Evolutionary conservation across 2,888 invertebrate species (phyloP).

Genomic region (Cyclophora albipunctata): DNA sequence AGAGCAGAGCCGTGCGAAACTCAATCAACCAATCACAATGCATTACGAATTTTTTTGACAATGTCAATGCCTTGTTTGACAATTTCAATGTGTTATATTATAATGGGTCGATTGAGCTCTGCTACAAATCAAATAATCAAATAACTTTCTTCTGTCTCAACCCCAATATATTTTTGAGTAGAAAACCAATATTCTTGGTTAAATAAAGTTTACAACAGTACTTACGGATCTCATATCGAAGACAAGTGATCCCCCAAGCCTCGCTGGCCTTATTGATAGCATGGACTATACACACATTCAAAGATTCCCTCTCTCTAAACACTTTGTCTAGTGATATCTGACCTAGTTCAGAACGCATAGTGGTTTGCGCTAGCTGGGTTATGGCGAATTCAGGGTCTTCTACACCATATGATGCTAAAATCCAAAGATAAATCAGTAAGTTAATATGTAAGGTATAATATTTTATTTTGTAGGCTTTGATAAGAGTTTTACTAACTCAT

Average conservation of each 20-base stretch:
- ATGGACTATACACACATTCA: constrained; percentile 96
- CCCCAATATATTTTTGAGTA: too few species aligned
- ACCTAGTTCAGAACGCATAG: constrained; percentile 99
- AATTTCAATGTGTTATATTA: too few species aligned
- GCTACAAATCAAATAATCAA: too few species aligned
- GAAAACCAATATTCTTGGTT: too few species aligned
- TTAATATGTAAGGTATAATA: neutral
- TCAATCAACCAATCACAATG: too few species aligned
- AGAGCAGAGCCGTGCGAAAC: too few species aligned
- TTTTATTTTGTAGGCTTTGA: too few species aligned
- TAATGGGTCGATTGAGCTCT: too few species aligned
- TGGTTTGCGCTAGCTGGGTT: constrained; percentile 98
- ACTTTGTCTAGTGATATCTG: constrained; percentile 98
- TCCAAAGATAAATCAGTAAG: constrained; percentile 1
- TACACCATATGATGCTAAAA: constrained; percentile 93
- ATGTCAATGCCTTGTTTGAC: too few species aligned
- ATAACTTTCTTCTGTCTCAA: too few species aligned
- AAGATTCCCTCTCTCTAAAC: constrained; percentile 95
- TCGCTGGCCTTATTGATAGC: constrained; percentile 98
- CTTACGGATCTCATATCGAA: constrained; percentile 81
- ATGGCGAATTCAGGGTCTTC: constrained; percentile 99
- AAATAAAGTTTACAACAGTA: constrained; percentile 6
- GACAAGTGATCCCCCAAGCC: constrained; percentile 98
- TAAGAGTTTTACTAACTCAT: too few species aligned
- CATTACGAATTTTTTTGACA: too few species aligned